Conservation (phyloP, 2,888 invertebrate species). For the Plagodis pulveraria region DNA sequence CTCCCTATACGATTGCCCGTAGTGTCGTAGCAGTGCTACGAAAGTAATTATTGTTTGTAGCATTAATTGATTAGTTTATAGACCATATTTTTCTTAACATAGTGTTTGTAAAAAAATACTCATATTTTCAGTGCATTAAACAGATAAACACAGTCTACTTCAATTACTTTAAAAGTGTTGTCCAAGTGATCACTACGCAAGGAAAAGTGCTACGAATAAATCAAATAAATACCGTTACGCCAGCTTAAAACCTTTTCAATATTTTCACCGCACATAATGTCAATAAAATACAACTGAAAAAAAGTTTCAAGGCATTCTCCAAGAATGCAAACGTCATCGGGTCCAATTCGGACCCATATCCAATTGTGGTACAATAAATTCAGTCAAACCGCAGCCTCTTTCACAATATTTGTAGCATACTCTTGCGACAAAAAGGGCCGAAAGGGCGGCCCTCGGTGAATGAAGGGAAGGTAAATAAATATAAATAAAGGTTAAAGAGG, state of each 20-base stretch:
- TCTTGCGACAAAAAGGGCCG: slow-evolving; percentile 82
- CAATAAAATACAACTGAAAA: slow-evolving; percentile 1
- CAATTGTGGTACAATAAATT: slow-evolving; percentile 82
- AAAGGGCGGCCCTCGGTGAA: slow-evolving; percentile 83
- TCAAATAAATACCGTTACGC: too few relatives aligned
- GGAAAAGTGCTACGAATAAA: too few relatives aligned
- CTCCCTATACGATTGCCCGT: slow-evolving; percentile 4
- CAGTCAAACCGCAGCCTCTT: slow-evolving; percentile 80
- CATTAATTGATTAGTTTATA: neutral
- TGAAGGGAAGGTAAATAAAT: slow-evolving; percentile 85
- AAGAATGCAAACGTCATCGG: slow-evolving; percentile 62
- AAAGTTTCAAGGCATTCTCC: slow-evolving; percentile 26
- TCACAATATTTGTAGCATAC: slow-evolving; percentile 84
- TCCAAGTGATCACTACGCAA: too few relatives aligned
- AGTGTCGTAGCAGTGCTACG: slow-evolving; percentile 20
- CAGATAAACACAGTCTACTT: too few relatives aligned
- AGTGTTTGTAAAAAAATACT: too few relatives aligned
- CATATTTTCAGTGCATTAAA: too few relatives aligned
- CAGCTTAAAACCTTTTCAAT: neutral
- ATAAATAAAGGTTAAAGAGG: slow-evolving; percentile 80
- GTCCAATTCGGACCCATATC: slow-evolving; percentile 69
- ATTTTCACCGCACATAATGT: neutral
- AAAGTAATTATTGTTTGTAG: slow-evolving; percentile 12
- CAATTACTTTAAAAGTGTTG: too few relatives aligned
- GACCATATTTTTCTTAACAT: too few relatives aligned